Base-by-base conservation (phyloP, 1,140 invertebrate species). In the Temnothorax nylanderi region DNA sequence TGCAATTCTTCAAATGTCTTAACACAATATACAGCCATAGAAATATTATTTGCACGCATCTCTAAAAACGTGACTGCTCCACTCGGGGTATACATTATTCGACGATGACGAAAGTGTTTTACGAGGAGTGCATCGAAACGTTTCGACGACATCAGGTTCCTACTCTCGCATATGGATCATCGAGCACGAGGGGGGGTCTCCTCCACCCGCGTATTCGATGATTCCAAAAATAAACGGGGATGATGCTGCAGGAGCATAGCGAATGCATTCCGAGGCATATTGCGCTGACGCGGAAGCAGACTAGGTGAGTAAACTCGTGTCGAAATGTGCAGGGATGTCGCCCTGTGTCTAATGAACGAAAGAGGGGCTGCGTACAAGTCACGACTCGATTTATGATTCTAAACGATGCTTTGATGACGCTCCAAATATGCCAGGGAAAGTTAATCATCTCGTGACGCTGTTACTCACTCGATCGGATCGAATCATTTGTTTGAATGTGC, bases 211-310 rank as follows among this genome's bases (percentile, higher is more conserved):
- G 64, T 26, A 85, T 44, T 62, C 54, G 51, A 88, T 51, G 34
- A 44, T 81, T 8, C 54, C 56, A 65, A 65, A 85, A 64, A 67
- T 62, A 74, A 67, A 84, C 72, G 7, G 8, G 76, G 64, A 91
- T 92, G 93, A 94, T 92, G 89, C 72, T 89, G 90, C 91, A 86
- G 77, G 76, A 90, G 87, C 89, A 74, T 89, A 87, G 84, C 90
- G 85, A 94, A 94, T 94, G 84, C 84, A 84, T 87, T 87, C 84
- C 37, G 90, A 85, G 89, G 78, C 93, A 94, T 93, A 92, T 94
- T 93, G 92, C 91, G 78, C 85, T 75, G 26, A 54, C 34, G 88
- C 89, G 88, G 88, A 93, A 90, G 90, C 60, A 41, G 51, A 76
- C 76, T 62, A 85, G 56, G 54, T 47, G 11, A 82, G 51, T 60